These are phyloP conservation scores for Misgurnus anguillicaudatus DNA, from an alignment of 2,113 vertebrate species.

Conservation along the genomic window DNA sequence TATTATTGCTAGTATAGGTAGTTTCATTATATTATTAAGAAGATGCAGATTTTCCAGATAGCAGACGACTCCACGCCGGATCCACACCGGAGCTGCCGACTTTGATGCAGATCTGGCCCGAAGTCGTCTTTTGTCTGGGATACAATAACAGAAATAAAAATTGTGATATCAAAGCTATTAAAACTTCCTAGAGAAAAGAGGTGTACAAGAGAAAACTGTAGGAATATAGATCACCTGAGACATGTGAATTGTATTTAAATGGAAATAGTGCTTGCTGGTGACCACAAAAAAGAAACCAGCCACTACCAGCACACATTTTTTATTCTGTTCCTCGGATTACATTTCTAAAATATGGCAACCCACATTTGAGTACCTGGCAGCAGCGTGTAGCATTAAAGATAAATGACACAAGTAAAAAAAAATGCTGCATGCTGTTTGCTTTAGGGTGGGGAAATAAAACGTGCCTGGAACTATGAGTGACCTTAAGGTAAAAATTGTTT, in stretches of 20 bases:
- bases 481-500: background rate
- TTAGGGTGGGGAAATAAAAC: conserved; percentile 2
- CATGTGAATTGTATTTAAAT: background rate
- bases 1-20: conserved; percentile 63
- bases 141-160: background rate
- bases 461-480: conserved; percentile 5
- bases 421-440: background rate
- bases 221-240: conserved; percentile 23
- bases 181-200: background rate
- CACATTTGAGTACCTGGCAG: background rate
- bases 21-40: conserved; percentile 35
- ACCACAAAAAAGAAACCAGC: background rate
- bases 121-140: no score
- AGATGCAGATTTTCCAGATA: background rate
- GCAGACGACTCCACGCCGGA: no score
- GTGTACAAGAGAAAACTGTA: conserved; percentile 12
- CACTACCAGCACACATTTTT: no score
- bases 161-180: background rate
- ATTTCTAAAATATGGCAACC: background rate
- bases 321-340: background rate
- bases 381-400: background rate
- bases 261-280: background rate
- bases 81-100: no score
- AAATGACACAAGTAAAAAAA: background rate
- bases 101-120: no score